Evolutionary conservation across 2,113 vertebrate genomes (phyloP), one percentile per base, ranked within the genome.

Genomic region (Xiphias gladius): DNA sequence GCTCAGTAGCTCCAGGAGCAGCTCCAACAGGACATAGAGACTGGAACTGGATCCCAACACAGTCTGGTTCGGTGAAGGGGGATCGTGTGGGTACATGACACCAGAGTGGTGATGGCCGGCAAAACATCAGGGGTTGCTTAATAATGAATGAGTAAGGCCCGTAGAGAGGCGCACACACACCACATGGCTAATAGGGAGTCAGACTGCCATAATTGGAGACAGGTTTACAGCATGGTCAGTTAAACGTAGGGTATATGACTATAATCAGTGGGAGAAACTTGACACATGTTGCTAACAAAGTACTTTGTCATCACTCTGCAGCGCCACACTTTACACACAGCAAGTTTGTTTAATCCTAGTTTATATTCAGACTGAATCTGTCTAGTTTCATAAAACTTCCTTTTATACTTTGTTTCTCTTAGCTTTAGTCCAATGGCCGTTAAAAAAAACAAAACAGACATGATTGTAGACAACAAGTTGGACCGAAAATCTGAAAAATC

Each of bases 111-210:
- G 62, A 69, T 37, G 58, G 71, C 76, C 52, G 75, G 84, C 55
- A 75, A 73, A 88, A 81, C 89, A 91, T 75, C 84, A 88, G 73
- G 87, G 91, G 83, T 86, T 87, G 80, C 79, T 93, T 81, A 93
- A 94, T 93, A 93, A 91, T 93, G 91, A 86, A 93, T 85, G 87
- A 92, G 81, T 55, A 5, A 78, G 64, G 75, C 74, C 74, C 59
- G 52, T 22, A 55, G 72, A 76, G 77, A 78, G 52, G 54, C 28
- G 63, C 85, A 80, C 78, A 73, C 20, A 54, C 78, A 26, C 57
- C 87, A 87, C 88, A 91, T 82, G 88, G 87, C 65, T 64, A 77
- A 81, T 72, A 69, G 78, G 73, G 87, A 88, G 90, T 87, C 82
- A 69, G 64, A n/a, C 67, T 66, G 80, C 72, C 72, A 76, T 89